A percentile compares a stretch with the other conserved stretches of the same genome.
Conservation (phyloP, 2,888 invertebrate species). For the Sacculina carcini region DNA sequence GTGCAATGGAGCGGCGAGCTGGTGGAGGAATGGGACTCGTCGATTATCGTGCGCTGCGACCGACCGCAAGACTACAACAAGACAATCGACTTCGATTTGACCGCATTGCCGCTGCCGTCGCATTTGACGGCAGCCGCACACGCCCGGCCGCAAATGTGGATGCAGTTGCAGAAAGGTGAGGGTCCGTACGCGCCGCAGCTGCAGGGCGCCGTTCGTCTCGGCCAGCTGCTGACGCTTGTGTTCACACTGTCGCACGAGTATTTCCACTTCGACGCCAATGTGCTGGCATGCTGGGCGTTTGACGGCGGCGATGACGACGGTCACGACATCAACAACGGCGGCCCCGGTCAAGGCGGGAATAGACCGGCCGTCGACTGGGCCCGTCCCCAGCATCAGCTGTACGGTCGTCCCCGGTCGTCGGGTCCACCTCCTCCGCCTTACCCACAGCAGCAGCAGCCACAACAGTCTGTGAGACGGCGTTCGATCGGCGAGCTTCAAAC, state of each 20-base stretch:
- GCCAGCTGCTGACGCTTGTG: slow-evolving; percentile 15
- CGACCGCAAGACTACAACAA: slow-evolving; percentile 14
- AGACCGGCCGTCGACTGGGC: too few species aligned
- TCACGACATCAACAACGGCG: background rate
- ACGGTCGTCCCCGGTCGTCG: background rate
- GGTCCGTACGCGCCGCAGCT: slow-evolving; percentile 14
- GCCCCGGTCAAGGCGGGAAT: too few species aligned
- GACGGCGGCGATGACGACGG: slow-evolving; percentile 10
- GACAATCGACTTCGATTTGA: slow-evolving; percentile 11
- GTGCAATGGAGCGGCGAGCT: slow-evolving; percentile 14
- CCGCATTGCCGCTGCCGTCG: slow-evolving; percentile 4
- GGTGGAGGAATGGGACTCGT: slow-evolving; percentile 13
- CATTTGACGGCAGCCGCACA: slow-evolving; percentile 5
- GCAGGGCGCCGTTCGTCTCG: slow-evolving; percentile 12
- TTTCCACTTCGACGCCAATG: slow-evolving; percentile 13
- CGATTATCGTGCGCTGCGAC: slow-evolving; percentile 14
- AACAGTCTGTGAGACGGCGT: too few species aligned
- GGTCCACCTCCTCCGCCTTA: too few species aligned
- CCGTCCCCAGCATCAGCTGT: background rate
- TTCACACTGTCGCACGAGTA: slow-evolving; percentile 14
- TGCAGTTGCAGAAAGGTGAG: slow-evolving; percentile 15
- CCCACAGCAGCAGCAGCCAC: background rate
- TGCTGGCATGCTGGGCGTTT: slow-evolving; percentile 15
- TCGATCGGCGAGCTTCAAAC: slow-evolving; percentile 12
- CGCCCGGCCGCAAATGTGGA: slow-evolving; percentile 14